A percentile compares a stretch with the other conserved stretches of the same genome.
These are phyloP conservation scores for Dicycla oo DNA, from an alignment of 2,888 invertebrate species.

Conservation along the genomic window DNA sequence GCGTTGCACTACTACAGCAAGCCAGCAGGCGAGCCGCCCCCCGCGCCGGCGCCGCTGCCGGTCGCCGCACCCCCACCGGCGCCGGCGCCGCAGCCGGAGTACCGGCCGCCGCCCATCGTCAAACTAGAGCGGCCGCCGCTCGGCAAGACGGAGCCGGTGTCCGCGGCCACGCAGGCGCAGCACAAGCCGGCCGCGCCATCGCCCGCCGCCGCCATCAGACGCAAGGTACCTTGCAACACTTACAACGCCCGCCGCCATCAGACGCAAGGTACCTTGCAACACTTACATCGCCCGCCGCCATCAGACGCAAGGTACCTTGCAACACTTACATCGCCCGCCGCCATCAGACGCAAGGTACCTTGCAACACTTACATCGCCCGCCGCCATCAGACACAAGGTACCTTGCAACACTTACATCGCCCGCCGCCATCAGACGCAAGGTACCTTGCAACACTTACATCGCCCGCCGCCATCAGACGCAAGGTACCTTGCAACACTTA, in stretches of 20 bases:
- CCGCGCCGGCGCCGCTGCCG: conserved; percentile 73
- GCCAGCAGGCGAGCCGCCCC: conserved; percentile 88
- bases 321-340: no score
- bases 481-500: no score
- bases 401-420: no score
- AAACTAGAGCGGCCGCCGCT: conserved; percentile 84
- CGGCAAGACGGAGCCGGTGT: conserved; percentile 86
- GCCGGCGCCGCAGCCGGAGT: conserved; percentile 61
- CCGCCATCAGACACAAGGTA: no score
- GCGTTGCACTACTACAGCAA: conserved; percentile 77
- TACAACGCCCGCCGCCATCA: background rate
- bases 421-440: no score
- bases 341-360: no score
- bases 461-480: no score
- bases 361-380: no score
- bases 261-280: no score
- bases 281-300: no score
- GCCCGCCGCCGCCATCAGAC: conserved; percentile 60
- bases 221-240: conserved; percentile 61
- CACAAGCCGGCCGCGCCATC: conserved; percentile 64
- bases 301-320: no score
- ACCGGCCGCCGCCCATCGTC: conserved; percentile 70
- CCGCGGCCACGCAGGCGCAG: conserved; percentile 48
- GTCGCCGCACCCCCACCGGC: conserved; percentile 64
- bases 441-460: no score